These are phyloP conservation scores for Ctenosaura bakeri DNA, from an alignment of 2,797 vertebrate species.

Conservation along the genomic window DNA sequence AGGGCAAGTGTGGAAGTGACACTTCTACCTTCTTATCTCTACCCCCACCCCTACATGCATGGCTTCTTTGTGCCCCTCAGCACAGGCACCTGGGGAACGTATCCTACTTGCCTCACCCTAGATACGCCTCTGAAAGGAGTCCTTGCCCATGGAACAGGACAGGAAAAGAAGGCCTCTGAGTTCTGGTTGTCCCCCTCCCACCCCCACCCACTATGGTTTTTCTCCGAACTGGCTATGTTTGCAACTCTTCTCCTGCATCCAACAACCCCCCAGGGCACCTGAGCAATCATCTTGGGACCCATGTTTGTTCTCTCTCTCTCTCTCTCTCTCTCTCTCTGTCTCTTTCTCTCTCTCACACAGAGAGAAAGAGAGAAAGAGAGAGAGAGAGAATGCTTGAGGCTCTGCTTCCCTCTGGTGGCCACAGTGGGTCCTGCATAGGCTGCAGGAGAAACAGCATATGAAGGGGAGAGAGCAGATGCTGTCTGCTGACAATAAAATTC, in stretches of 20 bases:
- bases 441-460: no score
- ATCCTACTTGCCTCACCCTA: no score
- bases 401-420: constrained; percentile 69
- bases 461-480: not conserved
- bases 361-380: no score
- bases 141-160: not conserved
- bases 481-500: not conserved
- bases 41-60: no score
- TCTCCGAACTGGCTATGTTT: not conserved
- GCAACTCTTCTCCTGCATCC: not conserved
- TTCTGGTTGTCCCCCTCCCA: not conserved
- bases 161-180: no score
- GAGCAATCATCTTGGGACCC: not conserved
- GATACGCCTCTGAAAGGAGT: no score
- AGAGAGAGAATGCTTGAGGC: constrained; percentile 53
- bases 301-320: not conserved
- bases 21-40: no score
- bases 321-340: not conserved
- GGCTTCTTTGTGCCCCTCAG: no score
- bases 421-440: not conserved
- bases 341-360: not conserved
- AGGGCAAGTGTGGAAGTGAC: no score
- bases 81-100: no score
- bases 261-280: not conserved
- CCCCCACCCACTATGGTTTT: not conserved